phyloP scores from a whole-genome alignment of 2,797 vertebrate species.

The Botia almorhae region DNA sequence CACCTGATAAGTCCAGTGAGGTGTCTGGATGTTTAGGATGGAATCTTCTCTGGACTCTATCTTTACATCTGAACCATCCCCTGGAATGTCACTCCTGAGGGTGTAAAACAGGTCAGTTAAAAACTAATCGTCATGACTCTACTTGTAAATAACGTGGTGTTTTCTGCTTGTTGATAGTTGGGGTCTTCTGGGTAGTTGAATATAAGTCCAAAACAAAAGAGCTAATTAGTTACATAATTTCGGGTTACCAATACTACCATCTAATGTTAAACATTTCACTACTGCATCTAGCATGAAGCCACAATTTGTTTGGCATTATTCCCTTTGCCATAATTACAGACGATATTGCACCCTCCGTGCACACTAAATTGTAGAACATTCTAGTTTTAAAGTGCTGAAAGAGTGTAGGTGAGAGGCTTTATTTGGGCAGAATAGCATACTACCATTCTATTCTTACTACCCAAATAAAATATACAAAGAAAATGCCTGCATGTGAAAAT shows the following conservation, averaged over 20 bases:
- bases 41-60: conserved; percentile 71
- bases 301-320: neutral
- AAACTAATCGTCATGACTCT: neutral
- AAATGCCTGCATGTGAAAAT: too few species aligned
- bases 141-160: neutral
- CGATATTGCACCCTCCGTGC: neutral
- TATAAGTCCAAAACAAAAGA: too few species aligned
- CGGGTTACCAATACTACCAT: conserved; percentile 8
- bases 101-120: neutral
- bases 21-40: conserved; percentile 69
- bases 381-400: neutral
- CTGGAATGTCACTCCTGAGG: conserved; percentile 69
- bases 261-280: conserved; percentile 27
- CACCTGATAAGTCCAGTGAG: conserved; percentile 65
- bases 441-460: neutral
- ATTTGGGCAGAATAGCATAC: neutral
- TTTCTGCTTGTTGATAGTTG: neutral
- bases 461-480: too few species aligned
- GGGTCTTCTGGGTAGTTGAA: too few species aligned
- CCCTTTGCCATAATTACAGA: neutral
- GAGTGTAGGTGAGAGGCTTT: too few species aligned
- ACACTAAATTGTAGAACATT: neutral
- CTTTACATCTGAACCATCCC: conserved; percentile 67
- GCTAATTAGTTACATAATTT: neutral
- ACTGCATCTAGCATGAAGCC: neutral